These are phyloP conservation scores for Melanaphis sacchari DNA, from an alignment of 1,140 invertebrate genomes.

Conservation along the genomic window DNA sequence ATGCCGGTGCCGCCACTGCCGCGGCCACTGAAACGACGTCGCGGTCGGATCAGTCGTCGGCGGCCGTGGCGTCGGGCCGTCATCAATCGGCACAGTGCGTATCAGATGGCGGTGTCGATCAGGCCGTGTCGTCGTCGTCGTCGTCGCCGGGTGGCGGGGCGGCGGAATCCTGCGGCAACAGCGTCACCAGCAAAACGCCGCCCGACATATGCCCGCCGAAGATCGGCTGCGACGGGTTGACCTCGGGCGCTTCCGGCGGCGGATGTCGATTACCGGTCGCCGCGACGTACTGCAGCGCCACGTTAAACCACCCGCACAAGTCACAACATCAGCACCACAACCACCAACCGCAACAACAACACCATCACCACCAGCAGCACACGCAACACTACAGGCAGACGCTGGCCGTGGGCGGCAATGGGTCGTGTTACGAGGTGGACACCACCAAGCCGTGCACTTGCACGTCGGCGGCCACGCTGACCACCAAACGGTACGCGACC, in stretches of 20 bases:
- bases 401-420: neutral
- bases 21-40: neutral
- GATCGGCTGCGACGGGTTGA: neutral
- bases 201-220: conserved; percentile 53
- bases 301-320: conserved; percentile 16
- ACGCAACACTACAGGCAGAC: conserved; percentile 30
- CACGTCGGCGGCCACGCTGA: neutral
- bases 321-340: neutral
- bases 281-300: neutral
- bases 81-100: neutral
- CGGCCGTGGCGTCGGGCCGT: too few relatives aligned
- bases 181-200: neutral
- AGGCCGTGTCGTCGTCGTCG: neutral
- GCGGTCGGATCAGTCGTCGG: neutral
- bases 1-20: neutral
- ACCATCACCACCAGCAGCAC: neutral
- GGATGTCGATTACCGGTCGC: neutral
- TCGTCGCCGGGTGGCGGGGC: neutral
- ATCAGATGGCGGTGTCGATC: neutral
- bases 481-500: conserved; percentile 49
- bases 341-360: neutral
- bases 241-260: too few relatives aligned
- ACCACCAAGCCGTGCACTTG: conserved; percentile 46
- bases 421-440: conserved; percentile 45
- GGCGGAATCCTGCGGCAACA: neutral